Base-by-base conservation (phyloP, 2,113 vertebrate species). In the Anarhynchus alexandrinus region DNA sequence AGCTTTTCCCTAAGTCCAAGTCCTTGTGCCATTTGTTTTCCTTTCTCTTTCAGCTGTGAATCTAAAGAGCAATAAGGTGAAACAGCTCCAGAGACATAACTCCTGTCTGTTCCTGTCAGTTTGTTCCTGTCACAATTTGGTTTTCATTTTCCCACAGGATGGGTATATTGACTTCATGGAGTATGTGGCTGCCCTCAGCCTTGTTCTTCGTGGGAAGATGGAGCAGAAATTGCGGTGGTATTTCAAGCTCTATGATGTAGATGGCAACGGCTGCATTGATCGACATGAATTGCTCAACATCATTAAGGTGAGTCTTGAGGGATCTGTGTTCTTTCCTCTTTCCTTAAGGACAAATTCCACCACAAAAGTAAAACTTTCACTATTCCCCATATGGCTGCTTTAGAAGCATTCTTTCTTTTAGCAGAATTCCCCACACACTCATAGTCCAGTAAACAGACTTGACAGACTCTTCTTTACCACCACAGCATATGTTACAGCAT, bases 161-260 rank as follows among this genome's bases (percentile, higher is more conserved):
- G 99, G 99, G 25, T 99, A 99, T 86, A 99, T 99, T 30, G 99
- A 99, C 97, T 99, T 99, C 97, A 98, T 99, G 98, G 99, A 99
- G 94, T 99, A 99, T 0, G 99, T 99, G 87, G 99, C 99, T 5
- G 99, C 99, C 14, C 98, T 99, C 80, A 99, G 99, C 93, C 98
- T 99, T 0, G 99, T 99, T 78, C 98, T 99, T 96, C 96, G 99
- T 26, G 99, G 99, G 23, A 99, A 99, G 97, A 99, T 99, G 98
- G 99, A 99, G 97, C 99, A 99, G 97, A 99, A 99, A 65, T 86
- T 99, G 72, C 98, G 99, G 59, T 99, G 99, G 99, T 99, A 99
- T 83, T 99, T 99, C 97, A 99, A 99, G 80, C 99, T 99, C 19
- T 99, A 99, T 51, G 99, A 99, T 40, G 99, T 99, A 67, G 99